These are phyloP conservation scores for Ophion ellenae DNA, from an alignment of 2,888 invertebrate genomes.

Conservation along the genomic window DNA sequence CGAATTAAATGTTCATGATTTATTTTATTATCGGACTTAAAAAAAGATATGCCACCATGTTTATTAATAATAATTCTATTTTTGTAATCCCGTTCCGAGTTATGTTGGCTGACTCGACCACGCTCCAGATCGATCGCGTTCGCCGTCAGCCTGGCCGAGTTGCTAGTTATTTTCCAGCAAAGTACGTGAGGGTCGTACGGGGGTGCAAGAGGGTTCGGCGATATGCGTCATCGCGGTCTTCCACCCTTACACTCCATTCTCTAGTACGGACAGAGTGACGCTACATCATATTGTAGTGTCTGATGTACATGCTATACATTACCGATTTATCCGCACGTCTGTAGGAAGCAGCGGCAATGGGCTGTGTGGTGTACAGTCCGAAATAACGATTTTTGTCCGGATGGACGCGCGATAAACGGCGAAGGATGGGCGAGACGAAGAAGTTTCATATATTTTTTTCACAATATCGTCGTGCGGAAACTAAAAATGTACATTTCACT, in stretches of 20 bases:
- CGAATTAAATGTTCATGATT: too few relatives aligned
- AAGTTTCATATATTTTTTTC: neutral
- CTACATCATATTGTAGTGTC: constrained; percentile 2
- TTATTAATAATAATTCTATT: constrained; percentile 18
- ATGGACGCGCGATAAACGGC: neutral
- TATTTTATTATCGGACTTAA: too few relatives aligned
- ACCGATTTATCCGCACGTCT: neutral
- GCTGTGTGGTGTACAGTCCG: constrained; percentile 10
- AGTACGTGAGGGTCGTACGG: constrained; percentile 7
- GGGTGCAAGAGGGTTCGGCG: neutral
- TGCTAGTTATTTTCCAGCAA: constrained; percentile 52
- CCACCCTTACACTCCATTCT: constrained; percentile 40
- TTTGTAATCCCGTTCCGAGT: neutral
- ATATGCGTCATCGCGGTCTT: constrained; percentile 49
- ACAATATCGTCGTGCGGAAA: neutral
- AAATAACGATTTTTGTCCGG: constrained; percentile 34
- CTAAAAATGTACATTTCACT: neutral
- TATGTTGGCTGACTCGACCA: neutral
- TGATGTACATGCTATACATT: constrained; percentile 20
- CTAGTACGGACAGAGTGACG: neutral
- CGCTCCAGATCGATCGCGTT: constrained; percentile 22
- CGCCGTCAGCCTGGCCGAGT: constrained; percentile 24
- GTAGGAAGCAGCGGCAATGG: constrained; percentile 23
- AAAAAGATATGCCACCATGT: neutral
- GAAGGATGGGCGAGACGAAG: neutral